Base-by-base conservation (phyloP, 1,140 invertebrate genomes). In the Carposina sasakii region DNA sequence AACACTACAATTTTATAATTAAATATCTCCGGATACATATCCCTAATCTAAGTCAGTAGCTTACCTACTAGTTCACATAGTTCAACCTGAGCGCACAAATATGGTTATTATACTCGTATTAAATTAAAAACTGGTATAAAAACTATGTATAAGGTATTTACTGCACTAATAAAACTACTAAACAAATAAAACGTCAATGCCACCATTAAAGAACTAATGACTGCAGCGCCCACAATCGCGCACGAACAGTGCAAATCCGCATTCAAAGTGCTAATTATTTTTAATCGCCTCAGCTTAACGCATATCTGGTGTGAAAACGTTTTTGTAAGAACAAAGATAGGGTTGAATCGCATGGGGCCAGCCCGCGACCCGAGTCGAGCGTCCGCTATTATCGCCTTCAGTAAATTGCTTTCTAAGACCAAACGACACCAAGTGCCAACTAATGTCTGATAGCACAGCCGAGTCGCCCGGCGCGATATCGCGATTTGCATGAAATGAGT, bases 401-500 rank as follows among this genome's bases (percentile, higher is more conserved):
- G 48, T 50, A 40, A 63, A 66, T 52, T 52, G 47, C 52, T 45
- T 52, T 44, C 45, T 50, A 54, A 52, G 31, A 16, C 34, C 33
- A 53, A 60, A 58, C 42, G 54, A 48, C 52, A 43, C 43, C 31
- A 16, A 21, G 22, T 23, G 22, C 41, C 30, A 28, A 50, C 47
- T 54, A 26, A 50, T 43, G 46, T 52, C 36, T 43, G 48, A 47
- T 54, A 56, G 43, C 47, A 61, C 21, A 39, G 22, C 41, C 36
- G 19, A 20, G 49, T 45, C n/a, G 28, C 31, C n/a, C n/a, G 43
- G 34, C 47, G 48, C 48, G 57, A 57, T 63, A 67, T 65, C 48
- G 52, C 57, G 60, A 77, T 77, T 77, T 69, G 63, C 71, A 71
- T 77, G 57, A 68, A 74, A 71, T 69, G 67, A 78, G 54, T 60